Conservation (phyloP, 2,113 vertebrate genomes). For the Oncorhynchus kisutch region DNA sequence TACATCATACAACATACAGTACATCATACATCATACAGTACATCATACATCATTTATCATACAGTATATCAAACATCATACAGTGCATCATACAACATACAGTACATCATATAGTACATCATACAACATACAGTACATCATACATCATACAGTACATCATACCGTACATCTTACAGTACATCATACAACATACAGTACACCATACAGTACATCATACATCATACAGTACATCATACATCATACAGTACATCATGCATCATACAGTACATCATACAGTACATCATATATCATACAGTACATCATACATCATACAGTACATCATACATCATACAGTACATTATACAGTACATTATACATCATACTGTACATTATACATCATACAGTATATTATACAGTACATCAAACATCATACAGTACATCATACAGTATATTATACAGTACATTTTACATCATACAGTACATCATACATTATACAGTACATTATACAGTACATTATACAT, state of each 20-base stretch:
- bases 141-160: conserved; percentile 8
- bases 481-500: neutral
- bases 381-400: too few relatives aligned
- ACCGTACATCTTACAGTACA: neutral
- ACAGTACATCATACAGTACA: too few relatives aligned
- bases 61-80: too few relatives aligned
- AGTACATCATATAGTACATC: too few relatives aligned
- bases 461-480: neutral
- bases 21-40: neutral
- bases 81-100: neutral
- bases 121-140: neutral
- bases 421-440: too few relatives aligned
- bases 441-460: neutral
- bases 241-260: too few relatives aligned
- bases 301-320: neutral
- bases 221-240: neutral
- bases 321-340: too few relatives aligned
- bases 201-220: neutral
- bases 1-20: too few relatives aligned
- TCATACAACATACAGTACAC: accelerated
- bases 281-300: too few relatives aligned
- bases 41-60: too few relatives aligned
- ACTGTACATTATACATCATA: too few relatives aligned
- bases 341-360: too few relatives aligned
- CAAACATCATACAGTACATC: neutral